Base-by-base conservation (phyloP, 2,888 invertebrate species). In the Luffia ferchaultella region DNA sequence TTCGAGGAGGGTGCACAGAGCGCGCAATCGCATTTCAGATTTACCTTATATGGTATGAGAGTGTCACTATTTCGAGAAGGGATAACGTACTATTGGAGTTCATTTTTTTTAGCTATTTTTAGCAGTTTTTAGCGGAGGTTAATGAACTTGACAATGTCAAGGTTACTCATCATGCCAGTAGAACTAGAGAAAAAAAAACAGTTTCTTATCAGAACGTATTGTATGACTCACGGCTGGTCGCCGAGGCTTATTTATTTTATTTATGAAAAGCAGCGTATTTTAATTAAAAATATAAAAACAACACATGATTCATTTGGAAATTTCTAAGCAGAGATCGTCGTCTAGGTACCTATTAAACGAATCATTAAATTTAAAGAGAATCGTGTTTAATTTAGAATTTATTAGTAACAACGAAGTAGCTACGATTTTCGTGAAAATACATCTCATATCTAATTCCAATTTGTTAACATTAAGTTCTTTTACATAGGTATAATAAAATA, bases 21-120 rank as follows among this genome's bases (percentile, higher is more conserved):
- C 76, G 82, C 80, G 80, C 82, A 82, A 76, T 72, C 78, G 78
- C 79, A 69, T 59, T 68, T 66, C 63, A 62, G 68, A 70, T 78
- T 83, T 72, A 67, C 82, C 82, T 76, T 83, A 80, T 80, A 82
- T 60, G 82, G 82, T 68, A 68, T 79, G 30, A 12, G 30, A 7
- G 70, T 58, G 62, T 64, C 62, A 70, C 54, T 55, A 55, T 55
- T 56, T 57, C 49, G 50, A 52, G 48, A 52, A 54, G 44, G 48
- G 30, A 12, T 7, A 12, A 3, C 30, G 30, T n/a, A n/a, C n/a
- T n/a, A n/a, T n/a, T n/a, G n/a, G n/a, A n/a, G 50, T 42, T 42
- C 18, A 40, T 46, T 45, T 41, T 15, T 30, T 42, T 49, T 47
- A 30, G 50, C 30, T 30, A 30, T 30, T 30, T 30, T 30, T 7